Conservation (phyloP, 2,888 invertebrate species). For the Pinctada fucata region DNA sequence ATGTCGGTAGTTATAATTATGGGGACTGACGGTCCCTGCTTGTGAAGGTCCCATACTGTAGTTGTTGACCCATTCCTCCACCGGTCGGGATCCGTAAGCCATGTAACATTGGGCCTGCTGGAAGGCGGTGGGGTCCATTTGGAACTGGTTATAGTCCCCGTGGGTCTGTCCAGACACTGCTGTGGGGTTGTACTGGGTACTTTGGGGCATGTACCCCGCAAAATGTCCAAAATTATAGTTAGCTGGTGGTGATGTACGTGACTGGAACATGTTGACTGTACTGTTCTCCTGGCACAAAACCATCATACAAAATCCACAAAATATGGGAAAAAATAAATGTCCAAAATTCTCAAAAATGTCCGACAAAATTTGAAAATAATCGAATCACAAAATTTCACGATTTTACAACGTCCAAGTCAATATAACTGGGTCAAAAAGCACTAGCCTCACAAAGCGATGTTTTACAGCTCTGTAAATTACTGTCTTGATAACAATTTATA, state of each 20-base stretch:
- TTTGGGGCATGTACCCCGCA: constrained; percentile 35
- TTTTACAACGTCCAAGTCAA: constrained; percentile 20
- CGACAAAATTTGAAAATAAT: background rate
- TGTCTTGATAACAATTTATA: constrained; percentile 29
- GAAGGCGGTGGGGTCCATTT: constrained; percentile 48
- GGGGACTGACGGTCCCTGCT: constrained; percentile 43
- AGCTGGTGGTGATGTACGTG: constrained; percentile 53
- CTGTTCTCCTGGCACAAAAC: constrained; percentile 49
- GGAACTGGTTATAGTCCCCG: constrained; percentile 52
- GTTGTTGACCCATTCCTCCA: constrained; percentile 64
- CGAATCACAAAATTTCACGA: constrained; percentile 5
- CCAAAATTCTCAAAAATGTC: background rate
- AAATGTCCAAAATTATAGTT: constrained; percentile 47
- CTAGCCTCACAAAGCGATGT: constrained; percentile 17
- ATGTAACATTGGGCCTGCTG: constrained; percentile 56
- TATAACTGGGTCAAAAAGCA: constrained; percentile 14
- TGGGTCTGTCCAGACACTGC: constrained; percentile 45
- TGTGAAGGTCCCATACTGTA: constrained; percentile 38
- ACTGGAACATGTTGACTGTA: constrained; percentile 49
- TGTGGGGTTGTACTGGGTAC: constrained; percentile 32
- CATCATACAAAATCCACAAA: constrained; percentile 16
- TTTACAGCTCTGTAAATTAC: constrained; percentile 33
- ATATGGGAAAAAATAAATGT: background rate
- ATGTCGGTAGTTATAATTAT: constrained; percentile 54
- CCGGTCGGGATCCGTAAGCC: constrained; percentile 48